Evolutionary conservation across 37 sponge, comb jelly and placozoan genomes (phyloP).

Genomic region (Aplysina aerophoba): DNA sequence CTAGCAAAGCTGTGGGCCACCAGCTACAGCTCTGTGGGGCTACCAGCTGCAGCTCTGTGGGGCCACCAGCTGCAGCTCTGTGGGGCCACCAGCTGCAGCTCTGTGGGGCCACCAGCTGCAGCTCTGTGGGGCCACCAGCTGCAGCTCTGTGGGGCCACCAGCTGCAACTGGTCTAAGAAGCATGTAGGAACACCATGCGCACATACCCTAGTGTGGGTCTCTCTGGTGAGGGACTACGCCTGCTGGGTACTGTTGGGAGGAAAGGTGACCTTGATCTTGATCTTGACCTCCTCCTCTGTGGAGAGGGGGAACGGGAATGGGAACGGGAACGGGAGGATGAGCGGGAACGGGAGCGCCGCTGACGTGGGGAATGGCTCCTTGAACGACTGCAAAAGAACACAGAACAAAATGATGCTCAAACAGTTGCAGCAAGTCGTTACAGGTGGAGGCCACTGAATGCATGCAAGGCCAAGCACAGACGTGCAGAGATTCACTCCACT

Average conservation of each 20-base stretch:
- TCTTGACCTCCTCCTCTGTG: constrained; percentile 18
- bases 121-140: neutral
- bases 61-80: too few species aligned
- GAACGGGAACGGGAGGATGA: constrained; percentile 53
- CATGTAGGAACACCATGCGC: neutral
- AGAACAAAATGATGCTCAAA: too few species aligned
- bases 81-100: neutral
- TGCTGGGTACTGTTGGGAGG: constrained; percentile 47
- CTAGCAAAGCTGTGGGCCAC: too few species aligned
- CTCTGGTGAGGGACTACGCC: constrained; percentile 26
- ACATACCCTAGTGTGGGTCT: constrained; percentile 18
- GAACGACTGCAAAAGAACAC: constrained; percentile 8
- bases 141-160: neutral
- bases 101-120: neutral
- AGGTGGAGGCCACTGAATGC: neutral
- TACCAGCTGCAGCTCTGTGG: too few species aligned
- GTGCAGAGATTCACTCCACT: too few species aligned
- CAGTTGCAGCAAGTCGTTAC: too few species aligned
- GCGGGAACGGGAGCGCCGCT: constrained; percentile 22
- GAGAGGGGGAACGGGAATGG: constrained; percentile 57
- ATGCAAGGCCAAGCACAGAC: neutral
- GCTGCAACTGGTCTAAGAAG: neutral
- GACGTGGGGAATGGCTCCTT: constrained; percentile 20
- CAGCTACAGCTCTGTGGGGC: too few species aligned
- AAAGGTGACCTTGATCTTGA: constrained; percentile 67